These are phyloP conservation scores for Motacilla alba DNA, from an alignment of 2,113 vertebrate species.

Conservation along the genomic window DNA sequence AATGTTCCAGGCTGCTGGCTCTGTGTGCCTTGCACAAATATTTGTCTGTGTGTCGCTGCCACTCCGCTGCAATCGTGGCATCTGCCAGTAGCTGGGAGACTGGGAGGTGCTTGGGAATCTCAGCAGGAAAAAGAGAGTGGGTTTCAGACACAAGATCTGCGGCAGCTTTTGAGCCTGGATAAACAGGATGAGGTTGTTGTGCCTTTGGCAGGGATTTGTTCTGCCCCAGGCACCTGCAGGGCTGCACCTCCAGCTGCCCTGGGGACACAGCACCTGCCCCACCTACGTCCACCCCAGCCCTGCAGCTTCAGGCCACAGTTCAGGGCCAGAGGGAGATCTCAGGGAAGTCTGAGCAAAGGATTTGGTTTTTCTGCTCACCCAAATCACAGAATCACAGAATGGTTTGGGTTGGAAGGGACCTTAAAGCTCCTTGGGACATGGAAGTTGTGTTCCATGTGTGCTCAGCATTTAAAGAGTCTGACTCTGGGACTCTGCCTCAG, in stretches of 20 bases:
- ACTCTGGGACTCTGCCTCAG: not conserved
- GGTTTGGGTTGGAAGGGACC: not conserved
- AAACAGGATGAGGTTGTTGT: not conserved
- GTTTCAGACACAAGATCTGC: not conserved
- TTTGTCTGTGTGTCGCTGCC: slow-evolving; percentile 34
- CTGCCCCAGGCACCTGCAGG: not conserved
- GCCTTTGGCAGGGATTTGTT: not conserved
- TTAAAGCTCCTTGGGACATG: not conserved
- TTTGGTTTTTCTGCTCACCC: not conserved
- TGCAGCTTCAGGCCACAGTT: not conserved
- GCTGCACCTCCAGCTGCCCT: fast-evolving
- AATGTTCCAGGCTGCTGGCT: not conserved
- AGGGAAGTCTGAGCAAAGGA: not conserved
- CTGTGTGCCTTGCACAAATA: slow-evolving; percentile 52
- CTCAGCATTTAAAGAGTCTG: fast-evolving
- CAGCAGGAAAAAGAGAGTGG: not conserved
- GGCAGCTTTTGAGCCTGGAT: not conserved
- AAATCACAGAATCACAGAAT: not conserved
- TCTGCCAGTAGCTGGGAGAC: slow-evolving; percentile 31
- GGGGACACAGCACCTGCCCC: not conserved
- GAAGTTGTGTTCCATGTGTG: not conserved
- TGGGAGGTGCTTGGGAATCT: slow-evolving; percentile 49
- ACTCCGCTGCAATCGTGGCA: slow-evolving; percentile 25
- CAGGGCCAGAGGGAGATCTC: fast-evolving
- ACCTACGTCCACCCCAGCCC: not conserved